A percentile compares a stretch with the other conserved stretches of the same genome.
Conservation (phyloP, 1,140 invertebrate genomes). For the Phymastichus coffea region DNA sequence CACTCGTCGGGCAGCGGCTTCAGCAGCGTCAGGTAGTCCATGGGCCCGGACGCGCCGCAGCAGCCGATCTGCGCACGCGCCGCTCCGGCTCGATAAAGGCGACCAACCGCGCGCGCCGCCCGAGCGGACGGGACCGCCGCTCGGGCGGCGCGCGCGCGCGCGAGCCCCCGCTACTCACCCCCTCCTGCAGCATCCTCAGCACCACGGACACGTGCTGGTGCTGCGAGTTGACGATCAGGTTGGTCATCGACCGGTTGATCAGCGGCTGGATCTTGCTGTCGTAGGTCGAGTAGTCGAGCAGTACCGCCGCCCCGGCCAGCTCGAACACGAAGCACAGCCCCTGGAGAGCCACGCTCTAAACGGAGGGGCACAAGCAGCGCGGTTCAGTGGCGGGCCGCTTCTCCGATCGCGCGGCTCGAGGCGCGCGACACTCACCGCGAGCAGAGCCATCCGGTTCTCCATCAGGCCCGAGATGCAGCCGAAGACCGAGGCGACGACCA, state of each 20-base stretch:
- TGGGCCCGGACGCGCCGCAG: slow-evolving; percentile 79
- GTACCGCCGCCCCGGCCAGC: slow-evolving; percentile 72
- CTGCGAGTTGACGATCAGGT: slow-evolving; percentile 71
- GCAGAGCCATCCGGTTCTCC: slow-evolving; percentile 64
- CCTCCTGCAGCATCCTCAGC: slow-evolving; percentile 80
- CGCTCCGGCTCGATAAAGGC: too few relatives aligned
- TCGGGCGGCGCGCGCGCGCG: too few relatives aligned
- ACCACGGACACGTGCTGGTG: slow-evolving; percentile 63
- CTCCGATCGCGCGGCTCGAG: neutral
- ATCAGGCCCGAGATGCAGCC: slow-evolving; percentile 73
- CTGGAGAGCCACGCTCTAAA: slow-evolving; percentile 71
- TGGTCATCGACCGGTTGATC: slow-evolving; percentile 68
- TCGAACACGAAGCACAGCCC: slow-evolving; percentile 69
- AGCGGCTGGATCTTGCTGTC: slow-evolving; percentile 75
- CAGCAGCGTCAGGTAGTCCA: slow-evolving; percentile 73
- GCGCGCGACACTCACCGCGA: slow-evolving; percentile 59
- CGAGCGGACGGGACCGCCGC: too few relatives aligned
- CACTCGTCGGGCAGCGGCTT: slow-evolving; percentile 80
- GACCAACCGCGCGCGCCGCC: too few relatives aligned
- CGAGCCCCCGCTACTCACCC: slow-evolving; percentile 69
- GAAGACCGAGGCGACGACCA: slow-evolving; percentile 73
- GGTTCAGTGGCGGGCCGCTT: neutral
- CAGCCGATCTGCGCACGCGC: slow-evolving; percentile 69
- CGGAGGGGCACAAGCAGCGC: slow-evolving; percentile 15
- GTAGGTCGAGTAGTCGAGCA: slow-evolving; percentile 77